Evolutionary conservation across 2,888 invertebrate species (phyloP).

Genomic region (Pollenia griseotomentosa): DNA sequence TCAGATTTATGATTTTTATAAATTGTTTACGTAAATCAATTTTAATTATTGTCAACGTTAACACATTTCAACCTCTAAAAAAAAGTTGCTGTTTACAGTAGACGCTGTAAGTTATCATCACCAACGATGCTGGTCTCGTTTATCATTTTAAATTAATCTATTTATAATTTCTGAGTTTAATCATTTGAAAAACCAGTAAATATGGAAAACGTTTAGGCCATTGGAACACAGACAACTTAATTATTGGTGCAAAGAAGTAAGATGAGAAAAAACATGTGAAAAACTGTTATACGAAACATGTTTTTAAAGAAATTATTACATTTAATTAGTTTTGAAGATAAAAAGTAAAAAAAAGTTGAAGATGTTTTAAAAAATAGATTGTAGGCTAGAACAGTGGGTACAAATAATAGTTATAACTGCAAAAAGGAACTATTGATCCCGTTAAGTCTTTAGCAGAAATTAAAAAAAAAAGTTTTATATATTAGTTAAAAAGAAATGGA

Average conservation of each 20-base stretch:
- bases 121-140: constrained; percentile 26
- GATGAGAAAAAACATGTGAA: neutral
- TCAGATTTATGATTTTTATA: constrained; percentile 22
- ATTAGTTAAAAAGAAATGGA: no score
- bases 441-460: neutral
- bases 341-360: neutral
- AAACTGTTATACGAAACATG: constrained; percentile 37
- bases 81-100: constrained; percentile 18
- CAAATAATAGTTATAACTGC: neutral
- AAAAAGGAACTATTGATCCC: neutral
- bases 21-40: constrained; percentile 34
- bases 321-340: constrained; percentile 2
- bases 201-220: constrained; percentile 20
- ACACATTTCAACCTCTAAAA: constrained; percentile 19
- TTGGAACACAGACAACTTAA: neutral
- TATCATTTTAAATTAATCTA: constrained; percentile 3
- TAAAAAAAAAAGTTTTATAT: neutral
- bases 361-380: neutral
- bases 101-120: constrained; percentile 27
- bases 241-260: constrained; percentile 6
- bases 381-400: neutral
- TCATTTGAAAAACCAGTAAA: neutral
- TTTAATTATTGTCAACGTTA: constrained; percentile 33
- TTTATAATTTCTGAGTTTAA: no score
- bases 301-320: constrained; percentile 21